phyloP scores from a whole-genome alignment of 2,888 invertebrate species.

The Apodemia hepburni region DNA sequence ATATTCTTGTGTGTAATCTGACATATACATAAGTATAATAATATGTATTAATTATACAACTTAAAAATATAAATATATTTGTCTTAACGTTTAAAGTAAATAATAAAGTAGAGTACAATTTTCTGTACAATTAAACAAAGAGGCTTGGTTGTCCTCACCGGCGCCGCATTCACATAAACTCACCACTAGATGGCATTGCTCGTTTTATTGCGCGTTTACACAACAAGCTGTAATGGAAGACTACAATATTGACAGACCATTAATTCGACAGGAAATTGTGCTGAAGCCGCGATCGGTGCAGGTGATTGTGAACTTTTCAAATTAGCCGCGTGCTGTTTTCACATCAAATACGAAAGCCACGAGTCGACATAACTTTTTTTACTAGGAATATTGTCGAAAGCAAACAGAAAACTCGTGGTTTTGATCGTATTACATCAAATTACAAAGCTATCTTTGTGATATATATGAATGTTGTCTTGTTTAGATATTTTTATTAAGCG shows the following conservation, averaged over 20 bases:
- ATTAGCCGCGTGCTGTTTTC: slow-evolving; percentile 73
- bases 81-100: not conserved
- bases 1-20: too few relatives aligned
- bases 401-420: not conserved
- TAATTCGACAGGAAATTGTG: slow-evolving; percentile 78
- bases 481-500: too few relatives aligned
- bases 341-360: slow-evolving; percentile 48
- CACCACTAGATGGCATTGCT: slow-evolving; percentile 64
- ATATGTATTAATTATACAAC: too few relatives aligned
- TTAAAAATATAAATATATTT: too few relatives aligned
- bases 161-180: slow-evolving; percentile 58
- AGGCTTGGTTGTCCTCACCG: slow-evolving; percentile 33
- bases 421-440: not conserved
- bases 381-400: slow-evolving; percentile 25
- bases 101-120: not conserved
- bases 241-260: slow-evolving; percentile 78
- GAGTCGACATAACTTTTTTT: slow-evolving; percentile 36
- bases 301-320: slow-evolving; percentile 79
- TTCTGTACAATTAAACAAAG: slow-evolving; percentile 14
- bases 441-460: too few relatives aligned
- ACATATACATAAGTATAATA: too few relatives aligned
- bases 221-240: slow-evolving; percentile 72
- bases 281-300: slow-evolving; percentile 65
- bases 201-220: slow-evolving; percentile 69
- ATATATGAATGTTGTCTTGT: too few relatives aligned